phyloP scores from a whole-genome alignment of 2,113 vertebrate species.

The Limanda limanda region DNA sequence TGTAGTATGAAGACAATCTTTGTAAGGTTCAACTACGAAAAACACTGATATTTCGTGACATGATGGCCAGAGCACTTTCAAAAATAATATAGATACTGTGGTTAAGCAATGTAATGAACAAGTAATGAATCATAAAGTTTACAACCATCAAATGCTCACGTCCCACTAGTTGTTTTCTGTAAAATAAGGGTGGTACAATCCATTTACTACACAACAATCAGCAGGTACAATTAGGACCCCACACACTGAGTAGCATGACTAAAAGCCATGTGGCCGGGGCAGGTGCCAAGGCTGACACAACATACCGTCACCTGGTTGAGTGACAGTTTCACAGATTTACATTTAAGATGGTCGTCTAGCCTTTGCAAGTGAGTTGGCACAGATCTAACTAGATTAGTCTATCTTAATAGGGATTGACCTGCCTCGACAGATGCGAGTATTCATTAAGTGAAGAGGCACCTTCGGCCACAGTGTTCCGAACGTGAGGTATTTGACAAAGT shows the following conservation, averaged over 20 bases:
- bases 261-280: slow-evolving; percentile 28
- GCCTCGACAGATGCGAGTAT: slow-evolving; percentile 63
- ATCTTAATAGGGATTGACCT: slow-evolving; percentile 61
- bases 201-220: no score
- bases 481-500: slow-evolving; percentile 66
- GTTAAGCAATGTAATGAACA: background rate
- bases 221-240: background rate
- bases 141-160: background rate
- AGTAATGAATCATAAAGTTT: background rate
- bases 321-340: slow-evolving; percentile 7
- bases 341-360: slow-evolving; percentile 22
- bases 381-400: slow-evolving; percentile 59
- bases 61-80: background rate
- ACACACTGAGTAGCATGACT: slow-evolving; percentile 4
- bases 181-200: background rate
- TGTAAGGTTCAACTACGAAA: no score
- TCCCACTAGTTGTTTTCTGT: no score
- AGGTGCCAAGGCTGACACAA: background rate
- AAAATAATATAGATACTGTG: background rate
- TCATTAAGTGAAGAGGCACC: slow-evolving; percentile 62
- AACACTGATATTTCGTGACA: background rate
- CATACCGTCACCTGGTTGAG: slow-evolving; percentile 1
- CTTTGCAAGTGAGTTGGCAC: slow-evolving; percentile 15
- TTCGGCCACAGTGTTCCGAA: slow-evolving; percentile 48
- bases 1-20: background rate